Percentiles rank a stretch among this genome's conserved stretches.
Evolutionary conservation across 2,888 invertebrate genomes (phyloP).

Genomic region (Dendrolimus houi): DNA sequence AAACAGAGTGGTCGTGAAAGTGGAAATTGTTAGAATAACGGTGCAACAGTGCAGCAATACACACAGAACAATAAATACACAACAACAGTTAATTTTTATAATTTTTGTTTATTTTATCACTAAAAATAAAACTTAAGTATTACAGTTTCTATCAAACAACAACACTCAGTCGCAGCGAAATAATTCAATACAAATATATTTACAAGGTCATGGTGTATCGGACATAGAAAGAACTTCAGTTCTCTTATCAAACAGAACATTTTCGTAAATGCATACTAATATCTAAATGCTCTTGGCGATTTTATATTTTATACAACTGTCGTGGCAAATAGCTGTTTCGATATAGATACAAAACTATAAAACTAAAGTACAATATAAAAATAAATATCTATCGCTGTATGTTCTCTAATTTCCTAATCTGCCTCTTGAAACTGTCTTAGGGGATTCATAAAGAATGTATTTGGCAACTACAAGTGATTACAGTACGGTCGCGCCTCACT

Average conservation of each 20-base stretch:
- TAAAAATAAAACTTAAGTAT: conserved; percentile 74
- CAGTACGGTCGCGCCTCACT: conserved; percentile 47
- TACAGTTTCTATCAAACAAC: conserved; percentile 73
- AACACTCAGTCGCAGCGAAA: conserved; percentile 70
- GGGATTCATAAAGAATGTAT: conserved; percentile 59
- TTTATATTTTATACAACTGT: conserved; percentile 14
- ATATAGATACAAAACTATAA: conserved; percentile 32
- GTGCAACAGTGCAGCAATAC: conserved; percentile 52
- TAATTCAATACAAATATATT: conserved; percentile 68
- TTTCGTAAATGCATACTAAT: conserved; percentile 58
- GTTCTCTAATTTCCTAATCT: conserved; percentile 50
- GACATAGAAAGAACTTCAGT: conserved; percentile 25
- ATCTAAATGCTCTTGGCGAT: conserved; percentile 8
- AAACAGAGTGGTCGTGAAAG: conserved; percentile 41
- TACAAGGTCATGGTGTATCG: conserved; percentile 55
- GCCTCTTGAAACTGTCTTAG: conserved; percentile 55
- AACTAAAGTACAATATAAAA: conserved; percentile 48
- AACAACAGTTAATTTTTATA: conserved; percentile 45
- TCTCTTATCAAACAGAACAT: conserved; percentile 38
- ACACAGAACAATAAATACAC: conserved; percentile 42
- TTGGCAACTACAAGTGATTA: conserved; percentile 71
- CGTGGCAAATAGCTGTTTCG: conserved; percentile 19
- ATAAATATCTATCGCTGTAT: conserved; percentile 62
- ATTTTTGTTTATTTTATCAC: conserved; percentile 74
- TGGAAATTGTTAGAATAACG: conserved; percentile 45